A percentile compares a stretch with the other conserved stretches of the same genome.
Conservation (phyloP, 2,113 vertebrate genomes). For the Chamaea fasciata region DNA sequence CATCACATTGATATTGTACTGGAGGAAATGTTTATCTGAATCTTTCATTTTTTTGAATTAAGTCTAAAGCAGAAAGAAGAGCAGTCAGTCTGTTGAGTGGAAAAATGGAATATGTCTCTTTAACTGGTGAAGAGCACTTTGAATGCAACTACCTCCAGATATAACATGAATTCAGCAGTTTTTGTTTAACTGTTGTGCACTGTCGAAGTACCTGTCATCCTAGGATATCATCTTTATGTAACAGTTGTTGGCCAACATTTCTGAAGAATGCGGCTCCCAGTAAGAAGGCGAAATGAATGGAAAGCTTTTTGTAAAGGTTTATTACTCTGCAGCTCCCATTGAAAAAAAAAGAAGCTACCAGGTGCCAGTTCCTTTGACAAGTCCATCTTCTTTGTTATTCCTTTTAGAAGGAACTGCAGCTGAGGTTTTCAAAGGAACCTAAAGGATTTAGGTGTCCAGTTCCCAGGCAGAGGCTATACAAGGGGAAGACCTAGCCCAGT, state of each 20-base stretch:
- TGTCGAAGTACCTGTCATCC: neutral
- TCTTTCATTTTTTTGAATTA: neutral
- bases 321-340: neutral
- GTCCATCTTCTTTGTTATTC: neutral
- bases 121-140: neutral
- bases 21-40: neutral
- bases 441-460: neutral
- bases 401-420: neutral
- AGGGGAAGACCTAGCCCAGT: neutral
- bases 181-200: neutral
- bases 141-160: neutral
- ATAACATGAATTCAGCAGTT: neutral
- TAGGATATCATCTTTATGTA: neutral
- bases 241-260: neutral
- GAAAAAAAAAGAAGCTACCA: neutral
- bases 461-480: neutral
- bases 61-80: neutral
- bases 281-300: neutral
- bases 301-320: neutral
- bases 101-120: neutral
- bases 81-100: neutral
- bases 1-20: neutral
- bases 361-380: neutral
- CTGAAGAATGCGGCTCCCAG: neutral
- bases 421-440: neutral